Conservation (phyloP, 1,140 invertebrate species). For the Drosophila albomicans region DNA sequence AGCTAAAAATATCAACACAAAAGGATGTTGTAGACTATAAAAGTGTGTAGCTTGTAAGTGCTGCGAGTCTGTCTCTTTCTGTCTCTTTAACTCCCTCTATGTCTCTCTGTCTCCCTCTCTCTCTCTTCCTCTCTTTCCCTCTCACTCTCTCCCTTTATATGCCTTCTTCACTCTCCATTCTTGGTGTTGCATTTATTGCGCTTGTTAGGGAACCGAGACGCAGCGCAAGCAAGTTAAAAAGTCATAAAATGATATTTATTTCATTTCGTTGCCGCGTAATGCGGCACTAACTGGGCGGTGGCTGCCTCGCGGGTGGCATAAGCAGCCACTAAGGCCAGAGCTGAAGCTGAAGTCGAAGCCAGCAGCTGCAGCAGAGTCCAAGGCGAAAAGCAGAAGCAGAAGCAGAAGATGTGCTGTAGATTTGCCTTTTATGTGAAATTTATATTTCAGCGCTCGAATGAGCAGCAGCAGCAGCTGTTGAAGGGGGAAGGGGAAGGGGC, state of each 20-base stretch:
- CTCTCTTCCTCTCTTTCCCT: background rate
- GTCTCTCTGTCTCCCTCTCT: conserved; percentile 1
- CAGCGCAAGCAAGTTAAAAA: conserved; percentile 79
- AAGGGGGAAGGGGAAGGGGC: background rate
- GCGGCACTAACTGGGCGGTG: conserved; percentile 54
- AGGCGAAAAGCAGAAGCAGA: conserved; percentile 3
- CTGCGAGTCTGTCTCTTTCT: conserved; percentile 1
- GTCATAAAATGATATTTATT: conserved; percentile 84
- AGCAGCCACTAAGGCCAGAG: conserved; percentile 42
- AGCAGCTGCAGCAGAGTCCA: background rate
- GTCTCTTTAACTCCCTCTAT: background rate
- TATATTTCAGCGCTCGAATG: conserved; percentile 58
- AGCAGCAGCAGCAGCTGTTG: background rate
- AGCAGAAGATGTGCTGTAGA: conserved; percentile 67
- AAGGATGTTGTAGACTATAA: conserved; percentile 71
- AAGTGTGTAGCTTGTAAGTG: conserved; percentile 57
- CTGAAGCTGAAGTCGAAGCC: conserved; percentile 13
- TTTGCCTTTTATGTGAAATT: conserved; percentile 82
- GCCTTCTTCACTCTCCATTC: too few species aligned
- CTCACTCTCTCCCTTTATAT: background rate
- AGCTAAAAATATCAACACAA: conserved; percentile 77
- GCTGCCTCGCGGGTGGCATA: conserved; percentile 72
- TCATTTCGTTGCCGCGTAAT: conserved; percentile 73
- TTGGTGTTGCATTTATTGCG: conserved; percentile 81
- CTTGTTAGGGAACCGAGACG: conserved; percentile 64